Conservation (phyloP, 2,888 invertebrate genomes). For the Drosophila suboccidentalis region DNA sequence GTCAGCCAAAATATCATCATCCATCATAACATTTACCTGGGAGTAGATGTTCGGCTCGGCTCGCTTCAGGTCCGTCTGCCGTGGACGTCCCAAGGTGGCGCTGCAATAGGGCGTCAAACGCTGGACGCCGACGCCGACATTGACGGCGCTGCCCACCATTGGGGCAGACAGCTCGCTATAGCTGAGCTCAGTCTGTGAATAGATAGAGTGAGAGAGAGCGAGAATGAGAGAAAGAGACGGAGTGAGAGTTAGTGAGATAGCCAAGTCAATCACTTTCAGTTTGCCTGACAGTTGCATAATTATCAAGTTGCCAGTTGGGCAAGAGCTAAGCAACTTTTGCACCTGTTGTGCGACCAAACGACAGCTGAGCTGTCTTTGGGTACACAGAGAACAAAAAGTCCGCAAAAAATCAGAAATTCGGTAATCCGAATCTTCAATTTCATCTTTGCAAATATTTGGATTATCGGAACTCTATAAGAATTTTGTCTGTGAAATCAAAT, state of each 20-base stretch:
- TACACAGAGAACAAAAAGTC: no score
- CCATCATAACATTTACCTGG: conserved; percentile 85
- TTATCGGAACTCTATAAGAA: no score
- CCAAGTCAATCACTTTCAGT: conserved; percentile 46
- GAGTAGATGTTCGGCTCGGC: conserved; percentile 86
- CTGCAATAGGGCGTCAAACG: conserved; percentile 85
- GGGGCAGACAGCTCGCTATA: conserved; percentile 83
- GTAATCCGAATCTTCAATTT: no score
- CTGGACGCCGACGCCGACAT: conserved; percentile 71
- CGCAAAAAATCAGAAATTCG: no score
- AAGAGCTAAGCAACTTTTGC: background rate
- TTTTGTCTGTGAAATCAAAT: no score
- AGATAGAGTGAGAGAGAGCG: background rate
- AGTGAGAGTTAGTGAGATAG: background rate
- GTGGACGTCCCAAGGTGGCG: conserved; percentile 85
- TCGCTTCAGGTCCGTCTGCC: conserved; percentile 84
- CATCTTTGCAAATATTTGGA: no score
- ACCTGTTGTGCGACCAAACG: background rate
- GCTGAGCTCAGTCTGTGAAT: conserved; percentile 83
- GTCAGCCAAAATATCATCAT: conserved; percentile 79
- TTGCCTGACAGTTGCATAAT: conserved; percentile 39
- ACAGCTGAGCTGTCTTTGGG: background rate
- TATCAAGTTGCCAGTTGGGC: conserved; percentile 10
- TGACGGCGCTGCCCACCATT: conserved; percentile 66
- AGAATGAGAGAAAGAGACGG: background rate